phyloP scores from a whole-genome alignment of 2,797 vertebrate genomes.

The Periparus ater region DNA sequence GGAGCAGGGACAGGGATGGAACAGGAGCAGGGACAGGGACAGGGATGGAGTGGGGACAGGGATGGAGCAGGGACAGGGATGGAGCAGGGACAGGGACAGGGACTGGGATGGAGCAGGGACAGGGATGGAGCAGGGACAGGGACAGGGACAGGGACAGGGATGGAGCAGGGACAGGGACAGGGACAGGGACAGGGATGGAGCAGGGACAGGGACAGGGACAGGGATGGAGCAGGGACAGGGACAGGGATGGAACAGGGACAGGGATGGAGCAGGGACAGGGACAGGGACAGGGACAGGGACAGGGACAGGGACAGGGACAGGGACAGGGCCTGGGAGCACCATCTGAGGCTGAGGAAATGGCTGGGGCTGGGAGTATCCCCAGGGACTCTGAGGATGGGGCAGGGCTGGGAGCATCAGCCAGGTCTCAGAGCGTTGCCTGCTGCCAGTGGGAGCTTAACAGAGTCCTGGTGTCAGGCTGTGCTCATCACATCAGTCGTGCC shows the following conservation, averaged over 20 bases:
- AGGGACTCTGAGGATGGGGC: not conserved
- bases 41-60: no score
- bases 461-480: no score
- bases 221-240: not conserved
- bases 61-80: not conserved
- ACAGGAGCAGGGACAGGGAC: no score
- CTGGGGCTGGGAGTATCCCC: not conserved
- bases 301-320: not conserved
- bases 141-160: no score
- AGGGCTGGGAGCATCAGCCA: not conserved
- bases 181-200: not conserved
- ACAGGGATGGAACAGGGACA: no score
- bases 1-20: no score
- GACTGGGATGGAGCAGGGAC: no score
- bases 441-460: not conserved
- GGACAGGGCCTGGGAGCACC: no score
- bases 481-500: not conserved
- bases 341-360: no score
- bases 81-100: rapidly evolving
- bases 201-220: no score
- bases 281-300: not conserved
- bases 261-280: not conserved
- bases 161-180: not conserved
- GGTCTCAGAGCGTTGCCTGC: not conserved
- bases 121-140: not conserved